phyloP scores from a whole-genome alignment of 2,113 vertebrate genomes.

The Channa argus region DNA sequence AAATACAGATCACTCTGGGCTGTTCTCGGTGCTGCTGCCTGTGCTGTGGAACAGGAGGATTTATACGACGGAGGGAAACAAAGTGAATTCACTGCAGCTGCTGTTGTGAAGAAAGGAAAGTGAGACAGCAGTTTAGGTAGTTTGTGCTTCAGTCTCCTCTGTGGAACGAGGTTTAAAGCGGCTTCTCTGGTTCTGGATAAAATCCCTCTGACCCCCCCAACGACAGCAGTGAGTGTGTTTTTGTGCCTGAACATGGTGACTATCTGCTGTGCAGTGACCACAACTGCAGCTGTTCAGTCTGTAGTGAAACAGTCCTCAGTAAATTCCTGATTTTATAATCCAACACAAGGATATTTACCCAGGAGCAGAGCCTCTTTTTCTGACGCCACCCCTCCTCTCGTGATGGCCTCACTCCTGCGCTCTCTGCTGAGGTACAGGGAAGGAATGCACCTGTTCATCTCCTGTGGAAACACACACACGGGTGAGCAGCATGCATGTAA shows the following conservation, averaged over 20 bases:
- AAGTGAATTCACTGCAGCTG: conserved; percentile 4
- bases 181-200: conserved; percentile 36
- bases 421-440: conserved; percentile 49
- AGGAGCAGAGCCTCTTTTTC: conserved; percentile 73
- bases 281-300: too few species aligned
- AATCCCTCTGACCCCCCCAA: conserved; percentile 4
- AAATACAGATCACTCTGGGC: conserved; percentile 19
- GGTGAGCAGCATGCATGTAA: background rate
- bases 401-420: conserved; percentile 42
- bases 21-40: conserved; percentile 10
- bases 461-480: conserved; percentile 36
- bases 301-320: too few species aligned
- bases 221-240: background rate
- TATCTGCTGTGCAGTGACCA: too few species aligned
- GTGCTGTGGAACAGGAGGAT: background rate
- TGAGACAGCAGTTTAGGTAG: too few species aligned
- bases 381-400: conserved; percentile 50
- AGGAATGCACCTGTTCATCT: conserved; percentile 47
- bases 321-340: too few species aligned
- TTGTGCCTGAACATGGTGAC: background rate
- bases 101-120: too few species aligned
- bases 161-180: background rate
- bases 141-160: too few species aligned
- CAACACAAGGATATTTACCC: conserved; percentile 42
- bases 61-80: too few species aligned